Conservation (phyloP, 1,140 invertebrate genomes). For the Caenorhabditis brenneri region DNA sequence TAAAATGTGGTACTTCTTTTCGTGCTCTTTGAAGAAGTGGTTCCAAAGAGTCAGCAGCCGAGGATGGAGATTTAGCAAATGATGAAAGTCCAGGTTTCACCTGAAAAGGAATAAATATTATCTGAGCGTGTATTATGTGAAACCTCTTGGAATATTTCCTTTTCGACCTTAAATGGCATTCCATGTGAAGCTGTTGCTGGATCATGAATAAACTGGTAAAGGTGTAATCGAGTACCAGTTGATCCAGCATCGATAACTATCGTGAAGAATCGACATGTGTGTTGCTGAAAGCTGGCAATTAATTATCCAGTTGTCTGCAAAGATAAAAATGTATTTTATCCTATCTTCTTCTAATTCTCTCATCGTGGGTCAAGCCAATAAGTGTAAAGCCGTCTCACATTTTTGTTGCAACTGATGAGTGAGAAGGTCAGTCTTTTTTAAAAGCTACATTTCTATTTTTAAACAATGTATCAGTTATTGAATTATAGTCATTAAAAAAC, state of each 20-base stretch:
- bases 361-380: neutral
- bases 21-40: slow-evolving; percentile 81
- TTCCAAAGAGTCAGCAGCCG: slow-evolving; percentile 80
- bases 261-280: slow-evolving; percentile 77
- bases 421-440: neutral
- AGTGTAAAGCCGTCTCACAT: neutral
- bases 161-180: slow-evolving; percentile 78
- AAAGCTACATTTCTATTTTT: neutral
- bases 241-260: slow-evolving; percentile 95
- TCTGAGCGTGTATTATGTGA: neutral
- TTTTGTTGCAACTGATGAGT: neutral
- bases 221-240: slow-evolving; percentile 87
- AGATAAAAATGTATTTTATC: neutral
- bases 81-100: slow-evolving; percentile 85
- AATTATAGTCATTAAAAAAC: neutral
- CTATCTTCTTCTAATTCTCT: neutral
- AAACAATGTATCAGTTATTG: neutral
- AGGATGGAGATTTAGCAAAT: slow-evolving; percentile 81
- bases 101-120: slow-evolving; percentile 55
- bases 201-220: slow-evolving; percentile 80
- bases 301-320: neutral
- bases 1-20: slow-evolving; percentile 78
- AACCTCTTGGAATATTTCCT: slow-evolving; percentile 82
- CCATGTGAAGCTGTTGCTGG: slow-evolving; percentile 74
- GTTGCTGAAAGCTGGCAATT: slow-evolving; percentile 13